Percentiles rank a stretch among this genome's conserved stretches.
Conservation (phyloP, 2,113 vertebrate genomes). For the Callithrix jacchus region DNA sequence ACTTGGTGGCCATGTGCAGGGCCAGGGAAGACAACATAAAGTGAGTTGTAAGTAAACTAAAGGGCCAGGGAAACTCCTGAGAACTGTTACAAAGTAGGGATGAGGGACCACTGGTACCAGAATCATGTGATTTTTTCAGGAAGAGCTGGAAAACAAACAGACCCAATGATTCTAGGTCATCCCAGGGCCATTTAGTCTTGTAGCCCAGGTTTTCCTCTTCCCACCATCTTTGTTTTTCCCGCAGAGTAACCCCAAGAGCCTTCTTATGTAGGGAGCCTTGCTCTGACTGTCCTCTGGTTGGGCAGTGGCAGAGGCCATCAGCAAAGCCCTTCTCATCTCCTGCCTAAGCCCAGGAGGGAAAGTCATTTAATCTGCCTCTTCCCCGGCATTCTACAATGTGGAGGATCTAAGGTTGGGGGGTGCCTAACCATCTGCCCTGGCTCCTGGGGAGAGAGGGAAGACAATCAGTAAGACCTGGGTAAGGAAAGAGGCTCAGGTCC, state of each 20-base stretch:
- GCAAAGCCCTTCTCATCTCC: not conserved
- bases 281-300: not conserved
- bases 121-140: not conserved
- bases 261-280: not conserved
- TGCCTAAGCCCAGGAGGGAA: not conserved
- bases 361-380: not conserved
- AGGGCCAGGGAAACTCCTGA: not conserved
- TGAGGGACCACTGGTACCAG: not conserved
- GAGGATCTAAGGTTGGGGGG: not conserved
- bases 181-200: not conserved
- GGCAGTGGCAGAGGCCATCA: too few species aligned
- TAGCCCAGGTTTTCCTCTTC: not conserved
- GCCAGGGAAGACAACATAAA: rapidly evolving
- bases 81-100: not conserved
- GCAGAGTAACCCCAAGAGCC: rapidly evolving
- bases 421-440: not conserved
- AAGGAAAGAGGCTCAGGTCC: not conserved
- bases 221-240: not conserved
- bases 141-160: not conserved
- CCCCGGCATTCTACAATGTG: not conserved
- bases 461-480: not conserved
- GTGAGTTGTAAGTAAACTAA: not conserved
- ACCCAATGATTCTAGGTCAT: too few species aligned
- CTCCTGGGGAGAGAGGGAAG: not conserved
- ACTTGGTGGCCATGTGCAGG: not conserved